These are phyloP conservation scores for Bovichtus diacanthus DNA, from an alignment of 2,797 vertebrate species.

Conservation along the genomic window DNA sequence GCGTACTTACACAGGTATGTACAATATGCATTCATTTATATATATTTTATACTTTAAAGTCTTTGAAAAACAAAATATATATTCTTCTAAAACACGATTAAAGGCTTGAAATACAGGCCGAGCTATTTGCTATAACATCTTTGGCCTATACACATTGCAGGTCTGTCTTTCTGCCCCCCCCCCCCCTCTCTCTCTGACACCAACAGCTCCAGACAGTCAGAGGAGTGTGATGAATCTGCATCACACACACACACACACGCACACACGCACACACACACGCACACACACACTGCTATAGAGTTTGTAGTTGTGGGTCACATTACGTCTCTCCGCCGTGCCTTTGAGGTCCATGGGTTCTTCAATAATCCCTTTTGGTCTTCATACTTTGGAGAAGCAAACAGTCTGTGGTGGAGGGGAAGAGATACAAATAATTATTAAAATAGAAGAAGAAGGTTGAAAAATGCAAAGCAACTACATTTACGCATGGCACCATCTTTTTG, in stretches of 20 bases:
- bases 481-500: not conserved
- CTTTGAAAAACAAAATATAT: conserved; percentile 73
- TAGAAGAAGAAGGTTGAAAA: not conserved
- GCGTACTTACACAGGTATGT: conserved; percentile 80
- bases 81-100: conserved; percentile 55
- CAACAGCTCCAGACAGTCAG: conserved; percentile 50
- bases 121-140: conserved; percentile 16
- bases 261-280: conserved; percentile 14
- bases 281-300: conserved; percentile 33
- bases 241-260: conserved; percentile 22
- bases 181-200: conserved; percentile 26
- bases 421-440: not conserved
- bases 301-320: conserved; percentile 65
- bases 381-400: conserved; percentile 84
- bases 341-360: conserved; percentile 84
- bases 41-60: conserved; percentile 79
- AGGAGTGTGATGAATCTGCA: conserved; percentile 38
- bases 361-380: conserved; percentile 84
- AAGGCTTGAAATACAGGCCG: conserved; percentile 62
- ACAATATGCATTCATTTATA: conserved; percentile 81
- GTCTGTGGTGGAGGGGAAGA: conserved; percentile 70
- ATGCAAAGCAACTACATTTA: not conserved
- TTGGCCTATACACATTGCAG: conserved; percentile 15
- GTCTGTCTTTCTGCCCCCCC: not conserved
- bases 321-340: conserved; percentile 72